phyloP scores from a whole-genome alignment of 2,888 invertebrate genomes.

The Drosophila anomalata region DNA sequence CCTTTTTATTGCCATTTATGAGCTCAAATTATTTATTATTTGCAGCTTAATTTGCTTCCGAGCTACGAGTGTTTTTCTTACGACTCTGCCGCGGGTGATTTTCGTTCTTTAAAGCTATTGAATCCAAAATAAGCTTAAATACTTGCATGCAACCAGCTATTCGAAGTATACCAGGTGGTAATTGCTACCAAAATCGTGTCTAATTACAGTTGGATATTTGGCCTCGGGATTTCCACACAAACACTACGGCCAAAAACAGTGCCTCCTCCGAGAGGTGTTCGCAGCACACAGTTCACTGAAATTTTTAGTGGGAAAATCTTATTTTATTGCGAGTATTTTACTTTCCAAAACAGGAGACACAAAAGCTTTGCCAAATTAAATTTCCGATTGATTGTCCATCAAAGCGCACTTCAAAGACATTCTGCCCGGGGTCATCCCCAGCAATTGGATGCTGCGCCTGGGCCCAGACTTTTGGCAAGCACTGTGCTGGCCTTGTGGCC shows the following conservation, averaged over 20 bases:
- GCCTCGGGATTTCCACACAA: not conserved
- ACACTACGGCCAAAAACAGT: constrained; percentile 11
- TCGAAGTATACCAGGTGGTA: constrained; percentile 69
- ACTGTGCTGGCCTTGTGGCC: constrained; percentile 23
- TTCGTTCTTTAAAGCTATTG: constrained; percentile 3
- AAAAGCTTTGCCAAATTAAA: constrained; percentile 13
- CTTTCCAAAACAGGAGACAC: not conserved
- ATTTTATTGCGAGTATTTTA: not conserved
- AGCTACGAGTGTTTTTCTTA: constrained; percentile 62
- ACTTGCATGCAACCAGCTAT: constrained; percentile 46
- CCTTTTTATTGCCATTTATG: constrained; percentile 74
- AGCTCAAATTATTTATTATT: constrained; percentile 76
- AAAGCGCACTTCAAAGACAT: constrained; percentile 22
- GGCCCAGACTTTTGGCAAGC: constrained; percentile 22
- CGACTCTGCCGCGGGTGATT: constrained; percentile 27
- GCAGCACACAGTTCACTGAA: not conserved
- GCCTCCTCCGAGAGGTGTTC: not conserved
- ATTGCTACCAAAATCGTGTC: constrained; percentile 72
- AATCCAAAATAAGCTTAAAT: not conserved
- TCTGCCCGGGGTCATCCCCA: not conserved
- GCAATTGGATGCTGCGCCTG: not conserved
- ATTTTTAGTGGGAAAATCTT: not conserved
- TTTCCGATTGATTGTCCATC: constrained; percentile 46
- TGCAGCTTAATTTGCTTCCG: constrained; percentile 75
- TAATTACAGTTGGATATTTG: constrained; percentile 63